A percentile compares a stretch with the other conserved stretches of the same genome.
These are phyloP conservation scores for Ophioninae sp. DNA, from an alignment of 2,888 invertebrate species.

Conservation along the genomic window DNA sequence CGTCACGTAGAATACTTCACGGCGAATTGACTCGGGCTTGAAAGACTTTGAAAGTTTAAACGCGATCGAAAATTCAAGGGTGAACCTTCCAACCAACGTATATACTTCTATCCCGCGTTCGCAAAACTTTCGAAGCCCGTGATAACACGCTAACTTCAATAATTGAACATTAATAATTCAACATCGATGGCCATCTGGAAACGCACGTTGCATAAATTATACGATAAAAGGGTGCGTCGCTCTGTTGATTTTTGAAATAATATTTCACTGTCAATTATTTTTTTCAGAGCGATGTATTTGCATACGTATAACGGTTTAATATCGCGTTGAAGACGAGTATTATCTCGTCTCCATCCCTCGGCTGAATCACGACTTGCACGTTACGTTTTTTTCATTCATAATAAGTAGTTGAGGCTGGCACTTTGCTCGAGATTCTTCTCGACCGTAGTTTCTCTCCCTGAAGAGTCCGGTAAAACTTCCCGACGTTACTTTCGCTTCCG, in stretches of 20 bases:
- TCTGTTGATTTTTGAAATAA: no score
- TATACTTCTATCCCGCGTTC: no score
- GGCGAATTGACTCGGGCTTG: no score
- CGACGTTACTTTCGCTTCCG: constrained; percentile 13
- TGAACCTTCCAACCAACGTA: no score
- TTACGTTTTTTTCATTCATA: constrained; percentile 51
- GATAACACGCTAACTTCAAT: no score
- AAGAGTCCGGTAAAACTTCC: constrained; percentile 35
- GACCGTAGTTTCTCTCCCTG: constrained; percentile 12
- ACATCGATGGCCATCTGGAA: no score
- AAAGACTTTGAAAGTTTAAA: no score
- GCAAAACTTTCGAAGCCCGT: not conserved
- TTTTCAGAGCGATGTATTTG: not conserved
- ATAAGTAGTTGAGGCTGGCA: constrained; percentile 38
- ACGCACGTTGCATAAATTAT: no score
- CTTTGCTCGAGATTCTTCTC: constrained; percentile 29
- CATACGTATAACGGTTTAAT: not conserved
- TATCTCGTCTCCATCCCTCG: constrained; percentile 3
- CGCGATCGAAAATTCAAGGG: no score
- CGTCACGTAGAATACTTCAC: no score
- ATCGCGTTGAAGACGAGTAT: not conserved
- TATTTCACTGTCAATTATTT: no score
- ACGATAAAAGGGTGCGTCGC: no score
- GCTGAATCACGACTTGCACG: constrained; percentile 1
- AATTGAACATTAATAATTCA: not conserved